phyloP scores from a whole-genome alignment of 2,888 invertebrate species.

The Catonia carolina region DNA sequence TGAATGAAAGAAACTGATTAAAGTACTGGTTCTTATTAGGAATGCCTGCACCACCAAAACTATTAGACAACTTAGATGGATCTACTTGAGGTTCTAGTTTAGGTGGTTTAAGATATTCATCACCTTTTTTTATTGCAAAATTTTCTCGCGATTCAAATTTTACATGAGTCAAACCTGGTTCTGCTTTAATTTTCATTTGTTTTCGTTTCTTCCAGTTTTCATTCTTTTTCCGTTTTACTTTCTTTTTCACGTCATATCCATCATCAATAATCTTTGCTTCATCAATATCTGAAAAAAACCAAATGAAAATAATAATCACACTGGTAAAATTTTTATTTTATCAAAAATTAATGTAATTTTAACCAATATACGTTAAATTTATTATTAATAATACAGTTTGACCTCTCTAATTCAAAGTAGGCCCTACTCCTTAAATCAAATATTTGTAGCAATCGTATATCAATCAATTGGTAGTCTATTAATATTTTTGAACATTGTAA shows the following conservation, averaged over 20 bases:
- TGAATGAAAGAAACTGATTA: constrained; percentile 4
- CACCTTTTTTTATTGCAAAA: neutral
- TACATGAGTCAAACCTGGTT: neutral
- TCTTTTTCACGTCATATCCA: constrained; percentile 47
- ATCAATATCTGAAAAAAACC: constrained; percentile 43
- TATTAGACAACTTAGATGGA: too few species aligned
- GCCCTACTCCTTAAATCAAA: too few species aligned
- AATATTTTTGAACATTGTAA: too few species aligned
- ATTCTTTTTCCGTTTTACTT: constrained; percentile 40
- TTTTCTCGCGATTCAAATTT: neutral
- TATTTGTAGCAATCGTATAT: too few species aligned
- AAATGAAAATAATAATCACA: too few species aligned
- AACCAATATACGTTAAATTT: too few species aligned
- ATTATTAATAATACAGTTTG: too few species aligned
- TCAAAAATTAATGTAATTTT: too few species aligned
- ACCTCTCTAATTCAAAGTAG: too few species aligned
- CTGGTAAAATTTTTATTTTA: too few species aligned
- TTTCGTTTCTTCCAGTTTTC: constrained; percentile 33
- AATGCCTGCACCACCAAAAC: too few species aligned
- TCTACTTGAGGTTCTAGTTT: neutral
- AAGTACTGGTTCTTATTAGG: neutral
- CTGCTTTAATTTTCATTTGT: neutral
- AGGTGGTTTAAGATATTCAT: neutral
- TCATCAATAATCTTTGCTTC: constrained; percentile 50
- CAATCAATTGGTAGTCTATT: too few species aligned